Percentiles rank a stretch among this genome's conserved stretches.
Conservation (phyloP, 2,113 vertebrate genomes). For the Lophura nycthemera region DNA sequence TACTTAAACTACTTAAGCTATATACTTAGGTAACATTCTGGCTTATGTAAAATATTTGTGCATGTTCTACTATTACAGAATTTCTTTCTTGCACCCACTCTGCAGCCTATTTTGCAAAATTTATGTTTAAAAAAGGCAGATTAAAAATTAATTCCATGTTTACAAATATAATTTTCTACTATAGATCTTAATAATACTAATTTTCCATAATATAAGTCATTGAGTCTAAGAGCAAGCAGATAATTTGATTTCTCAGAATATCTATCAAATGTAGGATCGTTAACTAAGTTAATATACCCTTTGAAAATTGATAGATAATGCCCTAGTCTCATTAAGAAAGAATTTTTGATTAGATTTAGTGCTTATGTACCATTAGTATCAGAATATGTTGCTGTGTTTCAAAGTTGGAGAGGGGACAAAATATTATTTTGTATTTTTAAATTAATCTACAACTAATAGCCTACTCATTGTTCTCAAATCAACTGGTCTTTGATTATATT, state of each 20-base stretch:
- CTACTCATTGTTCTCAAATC: not conserved
- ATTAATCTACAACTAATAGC: not conserved
- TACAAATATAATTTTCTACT: not conserved
- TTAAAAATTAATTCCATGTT: not conserved
- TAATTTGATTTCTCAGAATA: not conserved
- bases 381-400: not conserved
- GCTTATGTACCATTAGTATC: not conserved
- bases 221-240: not conserved
- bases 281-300: slow-evolving; percentile 30
- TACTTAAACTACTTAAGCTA: not conserved
- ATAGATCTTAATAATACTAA: not conserved
- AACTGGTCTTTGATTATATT: not conserved
- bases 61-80: not conserved
- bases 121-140: not conserved
- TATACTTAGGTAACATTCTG: not conserved
- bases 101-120: not conserved
- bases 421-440: not conserved
- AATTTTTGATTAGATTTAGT: not conserved
- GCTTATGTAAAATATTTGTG: not conserved
- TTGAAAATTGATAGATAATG: not conserved
- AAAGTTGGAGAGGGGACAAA: not conserved
- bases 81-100: not conserved
- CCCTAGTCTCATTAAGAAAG: not conserved
- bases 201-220: not conserved
- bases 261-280: not conserved